These are phyloP conservation scores for Helarctos malayanus DNA, from an alignment of 2,797 vertebrate species.

Conservation along the genomic window DNA sequence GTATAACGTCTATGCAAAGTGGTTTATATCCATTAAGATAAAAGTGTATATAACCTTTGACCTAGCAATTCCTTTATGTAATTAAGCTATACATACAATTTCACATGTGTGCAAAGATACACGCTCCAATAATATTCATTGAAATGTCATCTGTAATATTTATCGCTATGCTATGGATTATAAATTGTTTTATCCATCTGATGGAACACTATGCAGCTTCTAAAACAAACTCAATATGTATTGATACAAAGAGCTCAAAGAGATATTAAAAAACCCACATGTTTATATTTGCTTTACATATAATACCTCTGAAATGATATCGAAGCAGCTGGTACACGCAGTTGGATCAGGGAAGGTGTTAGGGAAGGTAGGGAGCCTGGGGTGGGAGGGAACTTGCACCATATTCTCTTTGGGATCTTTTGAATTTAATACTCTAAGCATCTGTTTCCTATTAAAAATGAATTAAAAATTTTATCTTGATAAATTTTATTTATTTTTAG, in stretches of 20 bases:
- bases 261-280: neutral
- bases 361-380: neutral
- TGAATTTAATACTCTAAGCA: neutral
- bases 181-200: neutral
- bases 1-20: neutral
- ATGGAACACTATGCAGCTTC: neutral
- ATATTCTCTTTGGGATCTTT: neutral
- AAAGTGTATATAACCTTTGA: neutral
- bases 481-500: neutral
- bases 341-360: neutral
- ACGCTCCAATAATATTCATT: neutral
- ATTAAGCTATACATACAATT: constrained; percentile 18
- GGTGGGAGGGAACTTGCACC: neutral
- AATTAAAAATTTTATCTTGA: neutral
- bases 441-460: constrained; percentile 44
- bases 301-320: neutral
- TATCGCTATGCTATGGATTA: neutral
- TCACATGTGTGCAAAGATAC: neutral
- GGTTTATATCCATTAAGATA: neutral
- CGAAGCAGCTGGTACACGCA: neutral
- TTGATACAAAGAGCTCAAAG: constrained; percentile 6
- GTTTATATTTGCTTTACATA: neutral
- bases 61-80: neutral
- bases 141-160: constrained; percentile 10
- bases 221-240: neutral